A percentile compares a stretch with the other conserved stretches of the same genome.
Conservation (phyloP, 2,888 invertebrate species). For the Pomacea canaliculata region DNA sequence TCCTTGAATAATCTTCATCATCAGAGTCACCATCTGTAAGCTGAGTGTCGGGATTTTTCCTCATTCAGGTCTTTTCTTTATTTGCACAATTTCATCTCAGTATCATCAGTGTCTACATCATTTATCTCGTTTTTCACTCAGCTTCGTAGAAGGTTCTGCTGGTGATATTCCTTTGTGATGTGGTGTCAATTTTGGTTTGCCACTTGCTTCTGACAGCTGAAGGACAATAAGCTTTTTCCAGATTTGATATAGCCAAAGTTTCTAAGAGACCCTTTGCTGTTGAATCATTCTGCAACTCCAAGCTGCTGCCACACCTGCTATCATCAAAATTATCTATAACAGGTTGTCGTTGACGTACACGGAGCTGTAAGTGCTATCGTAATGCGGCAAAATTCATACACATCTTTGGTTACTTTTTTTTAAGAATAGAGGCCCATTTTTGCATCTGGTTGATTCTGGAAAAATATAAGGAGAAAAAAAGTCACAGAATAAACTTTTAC, state of each 20-base stretch:
- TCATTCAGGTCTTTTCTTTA: constrained; percentile 11
- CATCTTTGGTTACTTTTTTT: not conserved
- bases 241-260: constrained; percentile 13
- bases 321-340: constrained; percentile 85
- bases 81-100: constrained; percentile 11
- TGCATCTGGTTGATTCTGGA: not conserved
- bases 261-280: constrained; percentile 22
- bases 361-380: constrained; percentile 24
- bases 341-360: constrained; percentile 73
- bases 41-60: not conserved
- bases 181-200: constrained; percentile 15
- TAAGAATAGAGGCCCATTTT: not conserved
- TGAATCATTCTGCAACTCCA: constrained; percentile 82
- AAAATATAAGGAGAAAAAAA: not conserved
- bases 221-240: constrained; percentile 2
- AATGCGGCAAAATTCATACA: constrained; percentile 17
- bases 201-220: constrained; percentile 70
- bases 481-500: not conserved
- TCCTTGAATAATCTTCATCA: constrained; percentile 16
- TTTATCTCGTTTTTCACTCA: constrained; percentile 43
- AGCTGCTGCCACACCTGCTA: constrained; percentile 95
- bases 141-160: constrained; percentile 19
- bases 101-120: constrained; percentile 29
- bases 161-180: constrained; percentile 4
- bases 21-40: not conserved